Base-by-base conservation (phyloP, 2,888 invertebrate species). In the Eilema depressum region DNA sequence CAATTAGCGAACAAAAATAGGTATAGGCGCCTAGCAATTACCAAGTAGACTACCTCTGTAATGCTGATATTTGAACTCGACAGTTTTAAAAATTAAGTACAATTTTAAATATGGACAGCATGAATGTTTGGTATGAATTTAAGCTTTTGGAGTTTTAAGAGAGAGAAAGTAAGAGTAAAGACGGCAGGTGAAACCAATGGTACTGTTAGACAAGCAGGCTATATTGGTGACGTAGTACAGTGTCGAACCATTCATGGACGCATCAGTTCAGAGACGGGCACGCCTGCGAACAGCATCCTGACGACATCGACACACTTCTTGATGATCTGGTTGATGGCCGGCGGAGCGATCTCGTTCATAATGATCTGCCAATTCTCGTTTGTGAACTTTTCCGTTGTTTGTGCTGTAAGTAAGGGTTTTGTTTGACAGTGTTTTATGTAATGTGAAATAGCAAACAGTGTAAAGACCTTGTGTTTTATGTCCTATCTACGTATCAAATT, bases 351-450 rank as follows among this genome's bases (percentile, higher is more conserved):
- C 81, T 95, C 95, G 62, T 87, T 86, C 92, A 95, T 95, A 71
- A 95, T 95, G 5, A 93, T 81, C 71, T 85, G 86, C 95, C 95
- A 95, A 85, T 93, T 95, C 64, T 94, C 91, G 82, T 95, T 95
- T n/a, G 92, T 80, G 83, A 95, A 95, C 76, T 81, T 87, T 79
- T 90, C 83, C 59, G 95, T 95, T 0, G 93, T 92, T 73, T 92
- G 90, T 26, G 93, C 95, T 95, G 93, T 75, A 93, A 93, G 73
- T 67, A 77, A 77, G 61, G 70, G 74, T 71, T 77, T 74, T 79
- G 70, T 81, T 75, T 65, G 70, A 47, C 25, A 63, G 69, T 74
- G 53, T 64, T 64, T 7, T 30, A 4, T 20, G 25, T 25, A 57
- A 33, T 66, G 53, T 65, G 28, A 23, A n/a, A 10, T 47, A 47